Evolutionary conservation across 2,888 invertebrate genomes (phyloP), one percentile per base, ranked within the genome.

Genomic region (Leucophora obtusa): DNA sequence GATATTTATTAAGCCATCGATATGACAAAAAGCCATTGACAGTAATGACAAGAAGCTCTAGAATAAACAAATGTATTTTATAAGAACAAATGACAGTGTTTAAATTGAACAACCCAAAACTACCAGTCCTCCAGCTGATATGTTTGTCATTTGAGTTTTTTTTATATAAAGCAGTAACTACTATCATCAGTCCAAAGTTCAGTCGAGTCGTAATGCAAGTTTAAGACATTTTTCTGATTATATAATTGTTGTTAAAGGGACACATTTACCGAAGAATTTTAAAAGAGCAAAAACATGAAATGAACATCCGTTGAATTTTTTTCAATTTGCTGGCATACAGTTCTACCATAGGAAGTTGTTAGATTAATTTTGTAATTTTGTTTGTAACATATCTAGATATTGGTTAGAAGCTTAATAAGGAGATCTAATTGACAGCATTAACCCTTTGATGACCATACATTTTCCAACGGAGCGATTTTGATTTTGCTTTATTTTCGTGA

Each of bases 41-140:
- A 81, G 81, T 81, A 77, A 81, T 73, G 77, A 77, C 81, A 77
- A 81, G 81, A 77, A 81, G 81, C 81, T 81, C 66, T 70, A 69
- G 33, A 81, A 81, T 81, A 81, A 77, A 81, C 65, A 81, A 77
- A 81, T 59, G 58, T 77, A 81, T 70, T 81, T 81, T 81, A 81
- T 81, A 77, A 73, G 70, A 74, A 70, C 72, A 69, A 81, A 70
- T 77, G 81, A 66, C 81, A 81, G 56, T 70, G 70, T 74, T 77
- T 51, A 62, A 73, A 70, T 59, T 53, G 58, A 70, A 69, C 65
- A 50, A 65, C 62, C 28, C 65, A 14, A 58, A n/a, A 1, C 11
- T 6, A 17, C n/a, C 8, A n/a, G 50, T 33, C 10, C 43, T 28
- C 58, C 50, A 68, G 69, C 59, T 73, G 73, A 65, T 54, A 54